phyloP scores from a whole-genome alignment of 2,797 vertebrate genomes.

The Uromys caudimaculatus region DNA sequence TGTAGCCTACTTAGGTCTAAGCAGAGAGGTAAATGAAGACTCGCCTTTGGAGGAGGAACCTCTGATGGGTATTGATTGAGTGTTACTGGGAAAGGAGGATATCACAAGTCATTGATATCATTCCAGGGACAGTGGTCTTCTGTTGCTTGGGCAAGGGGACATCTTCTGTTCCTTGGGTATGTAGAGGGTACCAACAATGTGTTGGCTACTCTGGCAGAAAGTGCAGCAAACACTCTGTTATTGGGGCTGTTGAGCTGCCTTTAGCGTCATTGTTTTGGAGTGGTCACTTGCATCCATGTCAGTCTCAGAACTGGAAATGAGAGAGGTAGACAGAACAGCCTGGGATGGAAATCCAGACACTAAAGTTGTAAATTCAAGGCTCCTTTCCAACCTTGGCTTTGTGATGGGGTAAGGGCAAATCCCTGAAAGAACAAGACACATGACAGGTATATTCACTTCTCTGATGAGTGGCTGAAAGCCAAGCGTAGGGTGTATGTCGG shows the following conservation, averaged over 20 bases:
- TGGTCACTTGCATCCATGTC: background rate
- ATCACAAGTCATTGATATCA: background rate
- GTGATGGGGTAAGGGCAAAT: background rate
- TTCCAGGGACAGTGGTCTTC: background rate
- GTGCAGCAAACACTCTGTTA: background rate
- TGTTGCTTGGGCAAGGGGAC: too few species aligned
- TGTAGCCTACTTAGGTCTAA: background rate
- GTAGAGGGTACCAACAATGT: background rate
- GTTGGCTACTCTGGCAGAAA: background rate
- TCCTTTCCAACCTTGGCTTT: background rate
- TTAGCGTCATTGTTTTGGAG: background rate
- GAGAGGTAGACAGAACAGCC: background rate
- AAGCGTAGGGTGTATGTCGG: background rate
- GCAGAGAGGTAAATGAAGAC: background rate
- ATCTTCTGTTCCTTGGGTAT: background rate
- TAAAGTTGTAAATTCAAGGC: background rate
- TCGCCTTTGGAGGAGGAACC: background rate
- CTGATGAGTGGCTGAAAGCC: background rate
- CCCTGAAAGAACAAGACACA: background rate
- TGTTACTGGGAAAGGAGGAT: background rate
- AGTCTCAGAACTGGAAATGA: conserved; percentile 3
- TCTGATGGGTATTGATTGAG: background rate
- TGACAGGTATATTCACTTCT: background rate
- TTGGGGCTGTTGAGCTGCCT: too few species aligned
- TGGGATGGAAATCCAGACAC: background rate